Base-by-base conservation (phyloP, 1,140 invertebrate species). In the Eupristina koningsbergeri region DNA sequence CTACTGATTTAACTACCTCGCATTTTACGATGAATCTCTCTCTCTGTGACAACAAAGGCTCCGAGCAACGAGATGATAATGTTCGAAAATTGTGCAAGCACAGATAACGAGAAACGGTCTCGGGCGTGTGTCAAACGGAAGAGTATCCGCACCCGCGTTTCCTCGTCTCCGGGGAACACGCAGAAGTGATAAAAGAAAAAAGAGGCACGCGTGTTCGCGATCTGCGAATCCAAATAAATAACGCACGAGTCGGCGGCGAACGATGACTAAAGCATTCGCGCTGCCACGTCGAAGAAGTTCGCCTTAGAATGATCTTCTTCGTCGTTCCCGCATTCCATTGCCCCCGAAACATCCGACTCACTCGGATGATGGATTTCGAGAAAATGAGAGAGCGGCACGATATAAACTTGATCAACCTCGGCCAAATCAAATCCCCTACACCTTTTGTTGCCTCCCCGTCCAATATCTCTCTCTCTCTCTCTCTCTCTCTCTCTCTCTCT, bases 251-350 rank as follows among this genome's bases (percentile, higher is more conserved):
- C 67, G 36, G 36, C 34, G n/a, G 67, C 36, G 6, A 41, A 2
- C 29, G 36, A 36, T 71, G 67, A 80, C 79, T 80, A 69, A 80
- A 80, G 41, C 15, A 41, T 5, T 11, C 39, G 77, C 67, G 34
- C 67, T 41, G 67, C 36, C 36, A 71, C 67, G 39, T 71, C 36
- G 11, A 71, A n/a, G 67, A 36, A 39, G 53, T 53, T 77, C 34
- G 53, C 53, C 75, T 77, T 61, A 34, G 34, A 17, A 47, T 15
- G 34, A 39, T 58, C 45, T 76, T 22, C n/a, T n/a, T n/a, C 74
- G 75, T 53, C n/a, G 29, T n/a, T 34, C 29, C 50, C 74, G 64
- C 39, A n/a, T 36, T 36, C 9, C 29, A 71, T 22, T 41, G 36
- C 15, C 39, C 36, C 39, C 3, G 31, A 15, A 67, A 71, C 7